Base-by-base conservation (phyloP, 1,140 invertebrate genomes). In the Lepidostoma basale region DNA sequence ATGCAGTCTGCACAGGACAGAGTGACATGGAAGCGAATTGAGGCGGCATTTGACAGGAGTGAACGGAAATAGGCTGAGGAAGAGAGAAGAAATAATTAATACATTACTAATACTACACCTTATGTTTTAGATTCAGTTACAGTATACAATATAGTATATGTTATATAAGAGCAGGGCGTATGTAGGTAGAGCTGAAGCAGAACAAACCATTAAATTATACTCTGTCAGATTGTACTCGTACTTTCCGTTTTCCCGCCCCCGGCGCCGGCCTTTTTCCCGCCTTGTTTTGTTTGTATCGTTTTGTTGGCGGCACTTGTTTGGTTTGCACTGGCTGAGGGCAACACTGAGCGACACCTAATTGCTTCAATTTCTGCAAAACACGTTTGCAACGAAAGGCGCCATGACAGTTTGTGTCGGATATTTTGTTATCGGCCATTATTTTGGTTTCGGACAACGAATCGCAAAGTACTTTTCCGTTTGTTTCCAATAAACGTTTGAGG, bases 281-380 rank as follows among this genome's bases (percentile, higher is more conserved):
- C 39, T 66, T 64, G 49, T 65, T 69, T 66, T 66, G 54, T 67
- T 70, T 70, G 52, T 64, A 16, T 54, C 52, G 68, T 70, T 64
- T 70, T 70, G 62, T 70, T 70, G 62, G 62, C 68, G 42, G 68
- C 60, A 44, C 62, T 69, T 69, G 68, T 69, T 69, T 69, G 68
- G 62, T 69, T 69, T 64, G 62, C 36, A 16, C 68, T 36, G 49
- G 40, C 54, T 18, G 52, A 52, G 30, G 52, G 59, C 49, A 30
- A 42, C 33, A 40, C 23, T 22, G 45, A 62, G 52, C 52, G 39
- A 25, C 30, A 64, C 68, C 52, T 69, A 69, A 70, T 70, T 70
- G 63, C 42, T 70, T 62, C 68, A 70, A 70, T 70, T 49, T 52
- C 28, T 12, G 44, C 39, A 25, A 62, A 67, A 62, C 63, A 70